A percentile compares a stretch with the other conserved stretches of the same genome.
Evolutionary conservation across 2,113 vertebrate genomes (phyloP).

Genomic region (Apaloderma vittatum): DNA sequence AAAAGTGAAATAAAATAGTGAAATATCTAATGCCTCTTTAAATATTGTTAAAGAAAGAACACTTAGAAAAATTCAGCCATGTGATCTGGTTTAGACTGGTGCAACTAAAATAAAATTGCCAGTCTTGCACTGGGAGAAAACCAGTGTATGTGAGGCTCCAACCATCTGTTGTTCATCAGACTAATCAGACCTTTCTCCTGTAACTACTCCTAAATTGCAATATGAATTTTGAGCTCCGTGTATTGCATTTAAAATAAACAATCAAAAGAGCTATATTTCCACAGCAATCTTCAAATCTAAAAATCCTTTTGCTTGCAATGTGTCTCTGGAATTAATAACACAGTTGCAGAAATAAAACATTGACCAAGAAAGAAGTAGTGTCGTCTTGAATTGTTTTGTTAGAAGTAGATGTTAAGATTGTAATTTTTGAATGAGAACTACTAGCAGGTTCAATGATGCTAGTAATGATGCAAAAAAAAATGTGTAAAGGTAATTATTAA

Average conservation of each 20-base stretch:
- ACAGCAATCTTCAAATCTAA: neutral
- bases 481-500: neutral
- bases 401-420: neutral
- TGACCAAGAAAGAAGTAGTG: neutral
- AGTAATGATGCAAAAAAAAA: too few species aligned
- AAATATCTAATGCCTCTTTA: neutral
- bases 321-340: neutral
- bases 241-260: slow-evolving; percentile 36
- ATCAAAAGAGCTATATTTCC: neutral
- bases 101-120: slow-evolving; percentile 30
- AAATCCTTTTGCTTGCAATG: neutral
- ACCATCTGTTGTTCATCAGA: slow-evolving; percentile 71
- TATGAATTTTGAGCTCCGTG: slow-evolving; percentile 35
- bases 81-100: neutral
- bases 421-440: neutral
- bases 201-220: slow-evolving; percentile 38
- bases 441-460: neutral
- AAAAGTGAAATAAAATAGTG: neutral
- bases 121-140: slow-evolving; percentile 24
- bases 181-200: slow-evolving; percentile 62
- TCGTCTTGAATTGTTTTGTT: neutral
- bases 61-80: neutral
- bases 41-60: neutral
- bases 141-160: neutral
- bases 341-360: neutral